These are phyloP conservation scores for Bursaphelenchus mucronatus DNA, from an alignment of 1,140 invertebrate species.

Conservation along the genomic window DNA sequence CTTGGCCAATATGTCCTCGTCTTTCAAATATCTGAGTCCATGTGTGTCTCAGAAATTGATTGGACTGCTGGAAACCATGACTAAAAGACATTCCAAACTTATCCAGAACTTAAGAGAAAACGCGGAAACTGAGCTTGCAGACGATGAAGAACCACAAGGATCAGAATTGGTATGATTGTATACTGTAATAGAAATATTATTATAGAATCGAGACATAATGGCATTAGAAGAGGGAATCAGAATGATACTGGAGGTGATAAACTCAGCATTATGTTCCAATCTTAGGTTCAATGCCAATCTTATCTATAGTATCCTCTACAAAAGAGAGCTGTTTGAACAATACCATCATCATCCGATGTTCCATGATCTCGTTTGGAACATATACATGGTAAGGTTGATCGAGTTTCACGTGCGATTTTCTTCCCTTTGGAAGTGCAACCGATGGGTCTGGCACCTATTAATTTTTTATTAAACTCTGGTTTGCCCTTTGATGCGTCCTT, in stretches of 20 bases:
- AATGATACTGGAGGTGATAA: constrained; percentile 62
- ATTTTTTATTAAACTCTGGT: too few species aligned
- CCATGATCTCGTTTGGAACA: constrained; percentile 91
- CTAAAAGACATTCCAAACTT: constrained; percentile 48
- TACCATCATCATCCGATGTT: constrained; percentile 81
- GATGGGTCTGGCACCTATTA: neutral
- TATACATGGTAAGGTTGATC: constrained; percentile 73
- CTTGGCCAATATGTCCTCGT: constrained; percentile 92
- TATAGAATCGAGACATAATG: constrained; percentile 75
- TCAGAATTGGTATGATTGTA: constrained; percentile 30
- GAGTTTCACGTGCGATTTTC: constrained; percentile 14
- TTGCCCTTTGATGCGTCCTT: too few species aligned
- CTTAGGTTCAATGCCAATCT: constrained; percentile 85
- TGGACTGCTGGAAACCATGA: constrained; percentile 55
- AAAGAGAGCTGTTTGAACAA: constrained; percentile 80
- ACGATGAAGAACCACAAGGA: constrained; percentile 2
- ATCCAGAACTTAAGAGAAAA: constrained; percentile 51
- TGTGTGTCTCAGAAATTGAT: constrained; percentile 82
- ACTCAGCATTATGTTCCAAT: constrained; percentile 61
- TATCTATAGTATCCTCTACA: constrained; percentile 90
- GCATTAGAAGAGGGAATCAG: constrained; percentile 93
- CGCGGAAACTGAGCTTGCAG: constrained; percentile 26
- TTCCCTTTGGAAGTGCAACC: neutral
- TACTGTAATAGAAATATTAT: constrained; percentile 6
- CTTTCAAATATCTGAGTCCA: constrained; percentile 86